Base-by-base conservation (phyloP, 2,888 invertebrate genomes). In the Choreutis nemorana region DNA sequence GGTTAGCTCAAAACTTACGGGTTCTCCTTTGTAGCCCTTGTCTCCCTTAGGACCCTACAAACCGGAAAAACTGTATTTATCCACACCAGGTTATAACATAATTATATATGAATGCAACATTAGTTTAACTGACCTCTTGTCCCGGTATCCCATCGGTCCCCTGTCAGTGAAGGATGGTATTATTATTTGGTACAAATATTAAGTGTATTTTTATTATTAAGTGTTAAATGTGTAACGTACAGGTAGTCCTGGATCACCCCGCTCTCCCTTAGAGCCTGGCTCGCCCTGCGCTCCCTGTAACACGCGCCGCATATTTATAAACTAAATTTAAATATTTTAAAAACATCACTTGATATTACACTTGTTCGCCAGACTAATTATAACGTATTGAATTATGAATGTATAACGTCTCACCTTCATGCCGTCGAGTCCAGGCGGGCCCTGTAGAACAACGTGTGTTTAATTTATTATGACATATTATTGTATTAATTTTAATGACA, bases 101-200 rank as follows among this genome's bases (percentile, higher is more conserved):
- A n/a, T n/a, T n/a, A n/a, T n/a, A n/a, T n/a, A n/a, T 10, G 16
- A 10, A 12, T 12, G 4, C 2, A 23, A n/a, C 9, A 9, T n/a
- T 23, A 23, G 8, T 9, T 8, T 23, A 31, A 58, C 72, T 79
- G 82, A 91, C 90, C 89, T 93, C 91, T 81, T 87, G 87, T 59
- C 94, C 94, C 53, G 94, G 94, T 62, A 94, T 94, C 56, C 94
- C 94, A 68, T 94, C 94, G 38, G 94, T 94, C 54, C 94, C 94
- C 94, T 94, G 84, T 61, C 86, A 85, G 52, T 51, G 47, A n/a
- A n/a, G n/a, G n/a, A n/a, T 41, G 33, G 34, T 38, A 33, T 31
- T 29, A 33, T 12, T 11, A 8, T 18, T 11, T 8, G 29, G 36
- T 11, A 13, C 13, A 12, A 24, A 9, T n/a, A 2, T 23, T 23